Conservation (phyloP, 1,140 invertebrate genomes). For the Lycorma delicatula region DNA sequence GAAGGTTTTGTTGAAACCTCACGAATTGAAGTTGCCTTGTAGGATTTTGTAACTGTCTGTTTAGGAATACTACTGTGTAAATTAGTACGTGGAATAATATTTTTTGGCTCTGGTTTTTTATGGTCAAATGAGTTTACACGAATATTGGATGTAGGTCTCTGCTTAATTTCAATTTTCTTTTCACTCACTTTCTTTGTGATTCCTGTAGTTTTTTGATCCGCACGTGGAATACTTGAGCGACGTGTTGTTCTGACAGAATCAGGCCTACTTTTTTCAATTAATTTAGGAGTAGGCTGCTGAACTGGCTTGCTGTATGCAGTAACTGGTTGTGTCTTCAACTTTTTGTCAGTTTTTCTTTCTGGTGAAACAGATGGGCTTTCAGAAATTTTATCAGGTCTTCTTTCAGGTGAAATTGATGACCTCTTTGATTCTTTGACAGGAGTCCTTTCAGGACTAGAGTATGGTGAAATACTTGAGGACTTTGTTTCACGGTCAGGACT, state of each 20-base stretch:
- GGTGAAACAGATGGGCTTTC: too few relatives aligned
- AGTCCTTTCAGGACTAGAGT: conserved; percentile 23
- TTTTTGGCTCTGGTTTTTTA: conserved; percentile 6
- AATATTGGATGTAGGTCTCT: conserved; percentile 1
- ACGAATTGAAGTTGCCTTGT: not conserved
- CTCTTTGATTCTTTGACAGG: conserved; percentile 1
- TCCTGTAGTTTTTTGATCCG: conserved; percentile 13
- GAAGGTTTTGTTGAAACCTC: not conserved
- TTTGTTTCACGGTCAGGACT: conserved; percentile 4
- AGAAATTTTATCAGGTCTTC: not conserved
- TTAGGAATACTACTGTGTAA: conserved; percentile 31
- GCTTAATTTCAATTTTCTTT: conserved; percentile 12
- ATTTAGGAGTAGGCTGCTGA: not conserved
- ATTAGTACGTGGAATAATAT: conserved; percentile 5
- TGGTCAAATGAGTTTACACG: conserved; percentile 6
- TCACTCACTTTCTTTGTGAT: conserved; percentile 12
- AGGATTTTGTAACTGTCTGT: not conserved
- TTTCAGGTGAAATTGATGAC: not conserved
- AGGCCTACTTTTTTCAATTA: not conserved
- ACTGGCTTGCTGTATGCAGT: not conserved
- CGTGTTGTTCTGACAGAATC: conserved; percentile 10
- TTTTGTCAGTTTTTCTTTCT: too few relatives aligned
- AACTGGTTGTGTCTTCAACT: too few relatives aligned
- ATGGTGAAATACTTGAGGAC: conserved; percentile 23
- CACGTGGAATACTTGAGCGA: conserved; percentile 22